Evolutionary conservation across 2,797 vertebrate genomes (phyloP).

Genomic region (Falco peregrinus): DNA sequence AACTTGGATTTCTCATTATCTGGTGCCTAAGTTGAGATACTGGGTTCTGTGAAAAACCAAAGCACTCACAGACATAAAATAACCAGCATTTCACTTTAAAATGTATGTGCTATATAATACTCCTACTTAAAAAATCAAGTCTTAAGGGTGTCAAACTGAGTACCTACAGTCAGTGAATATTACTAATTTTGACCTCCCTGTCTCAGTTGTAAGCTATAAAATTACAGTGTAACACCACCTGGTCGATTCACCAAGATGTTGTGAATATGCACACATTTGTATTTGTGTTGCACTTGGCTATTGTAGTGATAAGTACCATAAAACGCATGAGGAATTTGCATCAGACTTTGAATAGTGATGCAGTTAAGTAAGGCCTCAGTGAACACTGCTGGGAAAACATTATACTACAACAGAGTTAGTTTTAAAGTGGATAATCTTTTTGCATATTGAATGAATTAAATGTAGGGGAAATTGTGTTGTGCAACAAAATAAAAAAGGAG

Average conservation of each 20-base stretch:
- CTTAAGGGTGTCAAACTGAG: background rate
- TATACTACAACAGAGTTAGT: background rate
- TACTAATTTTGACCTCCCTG: background rate
- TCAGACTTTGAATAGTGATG: background rate
- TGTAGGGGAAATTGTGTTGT: rapidly evolving
- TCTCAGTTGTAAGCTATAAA: background rate
- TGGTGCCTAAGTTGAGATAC: background rate
- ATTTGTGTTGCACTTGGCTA: background rate
- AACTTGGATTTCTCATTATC: background rate
- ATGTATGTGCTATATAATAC: background rate
- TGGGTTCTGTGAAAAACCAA: background rate
- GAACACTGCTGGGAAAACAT: background rate
- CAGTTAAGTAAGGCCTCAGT: background rate
- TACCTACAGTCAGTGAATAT: background rate
- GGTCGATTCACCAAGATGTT: background rate
- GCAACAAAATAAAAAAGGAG: background rate
- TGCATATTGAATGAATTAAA: background rate
- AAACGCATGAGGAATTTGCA: background rate
- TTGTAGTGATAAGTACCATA: background rate
- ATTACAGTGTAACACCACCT: background rate
- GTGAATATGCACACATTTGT: background rate
- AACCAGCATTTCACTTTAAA: background rate
- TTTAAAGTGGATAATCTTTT: background rate
- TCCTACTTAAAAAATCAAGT: background rate
- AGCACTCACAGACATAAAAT: background rate